These are phyloP conservation scores for Triplophysa tibetana DNA, from an alignment of 2,113 vertebrate species.

Conservation along the genomic window DNA sequence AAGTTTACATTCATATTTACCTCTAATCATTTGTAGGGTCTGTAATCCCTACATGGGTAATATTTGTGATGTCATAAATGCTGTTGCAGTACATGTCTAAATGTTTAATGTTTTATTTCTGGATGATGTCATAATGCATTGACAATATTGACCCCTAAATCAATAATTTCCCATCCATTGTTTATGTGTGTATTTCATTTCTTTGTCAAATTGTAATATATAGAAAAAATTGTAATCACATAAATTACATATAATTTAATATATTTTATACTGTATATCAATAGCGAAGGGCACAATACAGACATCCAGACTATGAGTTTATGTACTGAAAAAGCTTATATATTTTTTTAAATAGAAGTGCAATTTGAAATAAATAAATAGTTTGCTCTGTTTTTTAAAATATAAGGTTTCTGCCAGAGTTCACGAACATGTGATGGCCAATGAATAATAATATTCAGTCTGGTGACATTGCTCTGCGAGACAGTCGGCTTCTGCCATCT, in stretches of 20 bases:
- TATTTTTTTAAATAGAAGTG: not conserved
- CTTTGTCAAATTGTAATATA: not conserved
- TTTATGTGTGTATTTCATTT: not conserved
- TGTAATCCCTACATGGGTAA: not conserved
- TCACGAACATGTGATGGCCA: not conserved
- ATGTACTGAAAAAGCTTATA: no score
- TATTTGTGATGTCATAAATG: not conserved
- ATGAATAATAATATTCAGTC: slow-evolving; percentile 26
- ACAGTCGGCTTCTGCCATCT: slow-evolving; percentile 68
- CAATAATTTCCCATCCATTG: not conserved
- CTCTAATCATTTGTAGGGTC: not conserved
- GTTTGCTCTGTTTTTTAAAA: not conserved
- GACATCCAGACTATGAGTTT: not conserved
- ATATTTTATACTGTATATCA: not conserved
- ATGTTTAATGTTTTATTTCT: not conserved
- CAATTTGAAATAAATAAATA: not conserved
- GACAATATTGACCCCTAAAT: not conserved
- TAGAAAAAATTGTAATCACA: not conserved
- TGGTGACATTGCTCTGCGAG: slow-evolving; percentile 51
- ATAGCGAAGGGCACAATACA: not conserved
- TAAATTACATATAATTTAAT: not conserved
- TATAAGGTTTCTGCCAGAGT: not conserved
- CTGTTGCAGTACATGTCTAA: not conserved
- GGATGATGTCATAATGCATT: not conserved
- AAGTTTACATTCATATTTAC: not conserved